Evolutionary conservation across 1,140 invertebrate genomes (phyloP), one percentile per base, ranked within the genome.

Genomic region (Scaptomyza graminum): DNA sequence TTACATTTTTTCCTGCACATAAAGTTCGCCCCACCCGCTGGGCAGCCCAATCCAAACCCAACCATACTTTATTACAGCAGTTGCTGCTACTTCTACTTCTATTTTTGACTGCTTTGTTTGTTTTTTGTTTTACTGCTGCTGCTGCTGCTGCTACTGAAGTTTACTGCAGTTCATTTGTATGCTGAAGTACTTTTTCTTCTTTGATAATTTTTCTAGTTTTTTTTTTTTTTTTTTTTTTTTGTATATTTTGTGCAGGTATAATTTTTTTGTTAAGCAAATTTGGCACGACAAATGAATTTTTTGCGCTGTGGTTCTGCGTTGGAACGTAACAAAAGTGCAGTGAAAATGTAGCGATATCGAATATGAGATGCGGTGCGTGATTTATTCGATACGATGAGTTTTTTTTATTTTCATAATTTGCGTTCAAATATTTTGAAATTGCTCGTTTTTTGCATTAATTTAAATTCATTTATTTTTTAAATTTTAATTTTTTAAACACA

Each of bases 121-220:
- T 85, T 85, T 85, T 80, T 72, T 81, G 55, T 78, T 62, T 65
- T 73, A 51, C 62, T 82, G 51, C 60, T 78, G 68, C 71, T 73
- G 56, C 62, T 82, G 51, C 60, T 69, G 60, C 47, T 63, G 61
- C 57, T 74, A n/a, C 60, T 66, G 69, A 76, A 71, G 78, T 84
- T 87, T 82, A 78, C 74, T 81, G 81, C 81, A 85, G 81, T 85
- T 85, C 82, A 85, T 85, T 87, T 85, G 71, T 76, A 73, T 88
- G 83, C 74, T 74, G 78, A 73, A 71, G 69, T 68, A 73, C 39
- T 65, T 44, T 28, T 56, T 50, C 9, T 28, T 49, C 50, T 46
- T 44, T 44, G 55, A 56, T 61, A 57, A 49, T 41, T 49, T 52
- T 31, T 41, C 34, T 18, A n/a, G 9, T 65, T 49, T 37, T n/a